Evolutionary conservation across 2,797 vertebrate genomes (phyloP), one percentile per base, ranked within the genome.

Genomic region (Epinephelus malabaricus): DNA sequence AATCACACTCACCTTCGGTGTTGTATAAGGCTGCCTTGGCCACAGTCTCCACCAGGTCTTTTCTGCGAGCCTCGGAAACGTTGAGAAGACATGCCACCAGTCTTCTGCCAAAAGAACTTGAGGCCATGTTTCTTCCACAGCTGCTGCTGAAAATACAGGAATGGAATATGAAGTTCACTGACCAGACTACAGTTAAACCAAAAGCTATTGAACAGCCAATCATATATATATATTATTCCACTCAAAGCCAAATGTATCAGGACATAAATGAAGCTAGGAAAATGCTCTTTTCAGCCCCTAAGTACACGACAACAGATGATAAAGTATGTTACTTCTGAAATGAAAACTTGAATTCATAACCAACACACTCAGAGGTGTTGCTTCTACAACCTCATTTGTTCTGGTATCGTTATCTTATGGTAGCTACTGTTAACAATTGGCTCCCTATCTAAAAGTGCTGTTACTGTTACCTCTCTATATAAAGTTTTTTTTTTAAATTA

Each of bases 51-150:
- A 97, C 95, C 89, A 95, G 45, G 23, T 95, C 86, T 76, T 88
- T 95, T 84, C 93, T 94, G 60, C 93, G 94, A 76, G 94, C 96
- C 89, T 97, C 96, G 1, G 96, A 97, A 47, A 97, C 84, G 55
- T 96, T 97, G 79, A 96, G 94, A 59, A 96, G 95, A 90, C 96
- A 97, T 4, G 92, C 94, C 45, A 95, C 95, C 86, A 97, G 92
- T 8, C 67, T 77, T 34, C 91, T 81, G 4, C 93, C 90, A 25
- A 92, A 2, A 19, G 84, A 85, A 10, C 60, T 34, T 14, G 87
- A 79, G 13, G 83, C n/a, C 94, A 95, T 95, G 69, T 23, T 76
- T 55, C 90, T 88, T 73, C 34, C 60, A 63, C 2, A 9, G 18
- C 2, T 53, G 46, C n/a, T 13, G 14, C 14, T 5, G 23, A 50